These are phyloP conservation scores for Buphagus erythrorhynchus DNA, from an alignment of 2,797 vertebrate genomes.

Conservation along the genomic window DNA sequence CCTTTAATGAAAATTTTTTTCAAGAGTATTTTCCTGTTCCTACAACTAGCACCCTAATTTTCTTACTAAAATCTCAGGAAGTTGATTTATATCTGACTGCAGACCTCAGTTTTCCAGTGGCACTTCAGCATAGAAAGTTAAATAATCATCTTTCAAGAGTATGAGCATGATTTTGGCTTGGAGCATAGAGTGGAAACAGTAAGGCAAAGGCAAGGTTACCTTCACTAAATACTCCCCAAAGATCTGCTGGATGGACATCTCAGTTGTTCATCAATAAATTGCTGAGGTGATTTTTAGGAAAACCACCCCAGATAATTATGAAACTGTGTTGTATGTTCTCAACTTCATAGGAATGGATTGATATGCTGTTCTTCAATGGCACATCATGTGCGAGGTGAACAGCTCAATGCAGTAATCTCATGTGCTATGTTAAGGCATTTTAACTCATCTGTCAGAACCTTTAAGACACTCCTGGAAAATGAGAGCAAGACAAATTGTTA, in stretches of 20 bases:
- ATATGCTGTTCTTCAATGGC: not conserved
- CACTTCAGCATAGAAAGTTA: not conserved
- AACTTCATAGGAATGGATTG: not conserved
- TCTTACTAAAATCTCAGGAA: not conserved
- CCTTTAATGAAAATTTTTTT: not conserved
- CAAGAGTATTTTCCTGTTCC: not conserved
- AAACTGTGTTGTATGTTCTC: not conserved
- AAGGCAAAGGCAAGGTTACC: not conserved
- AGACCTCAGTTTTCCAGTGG: not conserved
- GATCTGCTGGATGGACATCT: not conserved
- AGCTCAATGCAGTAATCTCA: not conserved
- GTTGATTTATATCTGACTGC: not conserved
- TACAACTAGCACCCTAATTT: not conserved
- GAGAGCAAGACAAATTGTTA: not conserved
- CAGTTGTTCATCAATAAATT: not conserved
- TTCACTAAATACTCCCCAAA: not conserved
- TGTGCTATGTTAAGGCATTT: not conserved
- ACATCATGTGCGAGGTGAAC: not conserved
- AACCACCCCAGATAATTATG: not conserved
- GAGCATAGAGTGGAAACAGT: not conserved
- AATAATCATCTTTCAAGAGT: not conserved
- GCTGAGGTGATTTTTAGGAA: not conserved
- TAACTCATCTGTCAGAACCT: not conserved
- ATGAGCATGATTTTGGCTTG: not conserved
- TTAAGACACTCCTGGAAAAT: not conserved